Base-by-base conservation (phyloP, 2,113 vertebrate species). In the Epinephelus moara region DNA sequence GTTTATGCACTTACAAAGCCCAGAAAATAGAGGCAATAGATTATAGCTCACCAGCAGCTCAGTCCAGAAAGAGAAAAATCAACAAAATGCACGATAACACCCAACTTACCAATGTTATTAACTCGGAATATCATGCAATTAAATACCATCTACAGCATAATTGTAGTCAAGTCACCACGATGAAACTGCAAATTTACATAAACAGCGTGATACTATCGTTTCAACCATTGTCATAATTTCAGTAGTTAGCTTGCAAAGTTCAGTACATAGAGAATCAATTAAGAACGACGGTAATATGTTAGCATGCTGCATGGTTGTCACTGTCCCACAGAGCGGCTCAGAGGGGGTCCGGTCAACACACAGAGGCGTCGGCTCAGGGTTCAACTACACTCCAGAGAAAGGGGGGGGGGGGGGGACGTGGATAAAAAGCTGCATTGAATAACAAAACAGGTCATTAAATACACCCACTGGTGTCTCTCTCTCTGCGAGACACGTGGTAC, bases 41-140 rank as follows among this genome's bases (percentile, higher is more conserved):
- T 85, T 78, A 86, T 53, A 92, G 60, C 86, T 90, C 87, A 91
- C 81, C 88, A 91, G 91, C 90, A 88, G 91, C 82, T 83, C 89
- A 94, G 89, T 88, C 86, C 86, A 93, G 92, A 82, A 89, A 19
- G 45, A 82, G 64, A 70, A 70, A 89, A 81, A 71, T 47, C 25
- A 90, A 91, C 25, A 56, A 84, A 92, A 89, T 75, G 85, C 80
- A 89, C 79, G 12, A 85, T 75, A 94, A 93, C 91, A 94, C 78
- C 82, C 84, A 90, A 90, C 77, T 69, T 55, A 91, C 47, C 85
- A 76, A 61, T 25, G 75, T 90, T 89, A 72, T 84, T 87, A 83
- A 91, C 77, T 72, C 71, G 76, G 79, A 92, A 89, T 84, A 83
- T 95, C 95, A 96, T 96, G 95, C 95, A 94, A 90, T 91, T 90